Evolutionary conservation across 2,797 vertebrate genomes (phyloP).

Genomic region (Myotis daubentonii): DNA sequence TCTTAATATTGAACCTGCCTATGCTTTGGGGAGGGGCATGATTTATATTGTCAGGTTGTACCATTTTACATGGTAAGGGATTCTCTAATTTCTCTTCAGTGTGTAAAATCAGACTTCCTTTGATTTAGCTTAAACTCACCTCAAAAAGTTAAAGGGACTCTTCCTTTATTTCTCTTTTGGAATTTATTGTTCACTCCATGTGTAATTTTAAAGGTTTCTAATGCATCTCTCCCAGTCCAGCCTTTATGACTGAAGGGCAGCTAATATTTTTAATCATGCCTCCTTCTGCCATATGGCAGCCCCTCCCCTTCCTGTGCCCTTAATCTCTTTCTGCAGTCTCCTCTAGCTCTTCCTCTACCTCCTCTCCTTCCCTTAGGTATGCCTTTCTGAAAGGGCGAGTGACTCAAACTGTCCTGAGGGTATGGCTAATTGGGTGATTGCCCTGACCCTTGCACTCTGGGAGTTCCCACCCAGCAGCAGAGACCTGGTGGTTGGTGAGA

Average conservation of each 20-base stretch:
- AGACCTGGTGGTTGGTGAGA: conserved; percentile 45
- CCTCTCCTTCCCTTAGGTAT: background rate
- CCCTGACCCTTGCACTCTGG: conserved; percentile 4
- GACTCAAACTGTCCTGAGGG: conserved; percentile 8
- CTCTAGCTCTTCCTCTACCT: background rate
- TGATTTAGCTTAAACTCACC: conserved; percentile 7
- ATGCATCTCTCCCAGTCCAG: background rate
- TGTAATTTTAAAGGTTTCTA: conserved; percentile 48
- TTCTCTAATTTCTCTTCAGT: conserved; percentile 17
- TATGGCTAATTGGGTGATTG: conserved; percentile 42
- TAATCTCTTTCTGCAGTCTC: conserved; percentile 61
- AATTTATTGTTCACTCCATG: conserved; percentile 19
- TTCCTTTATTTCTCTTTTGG: background rate
- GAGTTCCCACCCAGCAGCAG: background rate
- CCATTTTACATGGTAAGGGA: background rate
- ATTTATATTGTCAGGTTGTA: background rate
- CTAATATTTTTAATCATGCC: conserved; percentile 64
- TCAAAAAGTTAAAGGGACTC: conserved; percentile 28
- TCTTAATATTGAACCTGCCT: conserved; percentile 17
- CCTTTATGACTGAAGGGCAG: conserved; percentile 53
- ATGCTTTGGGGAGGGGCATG: background rate
- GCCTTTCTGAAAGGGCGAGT: conserved; percentile 50
- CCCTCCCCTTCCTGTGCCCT: background rate
- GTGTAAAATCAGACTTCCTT: conserved; percentile 55
- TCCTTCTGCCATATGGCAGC: conserved; percentile 58